Percentiles rank a stretch among this genome's conserved stretches.
These are phyloP conservation scores for Drosophila anomelani DNA, from an alignment of 2,888 invertebrate species.

Conservation along the genomic window DNA sequence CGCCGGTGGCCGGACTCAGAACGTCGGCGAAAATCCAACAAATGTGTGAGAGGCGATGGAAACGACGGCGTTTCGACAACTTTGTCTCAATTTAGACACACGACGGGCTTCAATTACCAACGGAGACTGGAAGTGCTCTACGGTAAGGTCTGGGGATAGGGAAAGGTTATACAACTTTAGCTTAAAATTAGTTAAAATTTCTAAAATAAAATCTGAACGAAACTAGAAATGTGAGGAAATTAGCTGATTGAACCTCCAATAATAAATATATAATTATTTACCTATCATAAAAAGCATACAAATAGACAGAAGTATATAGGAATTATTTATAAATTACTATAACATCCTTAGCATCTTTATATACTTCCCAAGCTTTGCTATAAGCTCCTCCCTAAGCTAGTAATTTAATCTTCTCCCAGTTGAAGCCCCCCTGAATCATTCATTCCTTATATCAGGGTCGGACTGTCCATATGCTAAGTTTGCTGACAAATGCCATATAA, in stretches of 20 bases:
- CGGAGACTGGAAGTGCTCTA: constrained; percentile 9
- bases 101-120: constrained; percentile 70
- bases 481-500: constrained; percentile 70
- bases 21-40: constrained; percentile 27
- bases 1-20: constrained; percentile 63
- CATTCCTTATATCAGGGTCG: constrained; percentile 29
- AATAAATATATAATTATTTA: neutral
- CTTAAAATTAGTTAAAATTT: neutral
- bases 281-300: neutral
- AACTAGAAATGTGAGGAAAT: neutral
- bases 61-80: constrained; percentile 32
- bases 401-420: constrained; percentile 1
- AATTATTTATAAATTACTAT: neutral
- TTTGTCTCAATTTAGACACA: constrained; percentile 69
- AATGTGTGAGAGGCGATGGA: constrained; percentile 13
- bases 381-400: constrained; percentile 7
- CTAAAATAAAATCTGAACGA: neutral
- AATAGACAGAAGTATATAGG: neutral
- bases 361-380: neutral
- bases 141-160: constrained; percentile 8
- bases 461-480: constrained; percentile 34
- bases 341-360: neutral
- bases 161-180: neutral
- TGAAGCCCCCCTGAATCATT: constrained; percentile 5
- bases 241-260: neutral